phyloP scores from a whole-genome alignment of 92 coral and sea anemone species.

The Diadumene lineata region DNA sequence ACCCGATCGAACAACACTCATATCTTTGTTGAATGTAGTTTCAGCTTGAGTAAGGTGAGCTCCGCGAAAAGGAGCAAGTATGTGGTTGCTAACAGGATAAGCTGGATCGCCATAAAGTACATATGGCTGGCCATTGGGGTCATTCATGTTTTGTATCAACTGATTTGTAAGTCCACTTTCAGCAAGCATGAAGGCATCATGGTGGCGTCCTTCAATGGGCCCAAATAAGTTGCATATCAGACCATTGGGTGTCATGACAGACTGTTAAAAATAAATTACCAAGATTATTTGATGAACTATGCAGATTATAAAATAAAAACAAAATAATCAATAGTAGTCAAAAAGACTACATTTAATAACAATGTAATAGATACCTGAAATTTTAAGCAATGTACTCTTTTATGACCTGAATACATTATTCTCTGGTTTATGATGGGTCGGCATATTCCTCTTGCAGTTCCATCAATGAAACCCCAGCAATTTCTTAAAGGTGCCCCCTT shows the following conservation, averaged over 20 bases:
- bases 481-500: conserved; percentile 66
- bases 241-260: conserved; percentile 65
- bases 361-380: background rate
- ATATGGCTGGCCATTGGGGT: conserved; percentile 57
- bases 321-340: no score
- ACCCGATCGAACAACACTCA: conserved; percentile 45
- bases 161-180: conserved; percentile 43
- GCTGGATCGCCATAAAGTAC: conserved; percentile 57
- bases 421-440: conserved; percentile 52
- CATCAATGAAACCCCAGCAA: conserved; percentile 78
- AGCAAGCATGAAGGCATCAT: conserved; percentile 61
- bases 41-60: conserved; percentile 32
- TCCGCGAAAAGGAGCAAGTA: conserved; percentile 55
- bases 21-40: conserved; percentile 41
- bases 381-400: no score
- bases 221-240: conserved; percentile 53
- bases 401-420: conserved; percentile 15
- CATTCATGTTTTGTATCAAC: conserved; percentile 12
- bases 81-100: conserved; percentile 51
- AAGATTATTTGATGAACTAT: no score
- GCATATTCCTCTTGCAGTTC: conserved; percentile 59
- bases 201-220: conserved; percentile 53
- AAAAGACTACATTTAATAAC: background rate
- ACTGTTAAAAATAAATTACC: conserved; percentile 42
- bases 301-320: no score